Conservation (phyloP, 1,140 invertebrate genomes). For the Triops longicaudatus region DNA sequence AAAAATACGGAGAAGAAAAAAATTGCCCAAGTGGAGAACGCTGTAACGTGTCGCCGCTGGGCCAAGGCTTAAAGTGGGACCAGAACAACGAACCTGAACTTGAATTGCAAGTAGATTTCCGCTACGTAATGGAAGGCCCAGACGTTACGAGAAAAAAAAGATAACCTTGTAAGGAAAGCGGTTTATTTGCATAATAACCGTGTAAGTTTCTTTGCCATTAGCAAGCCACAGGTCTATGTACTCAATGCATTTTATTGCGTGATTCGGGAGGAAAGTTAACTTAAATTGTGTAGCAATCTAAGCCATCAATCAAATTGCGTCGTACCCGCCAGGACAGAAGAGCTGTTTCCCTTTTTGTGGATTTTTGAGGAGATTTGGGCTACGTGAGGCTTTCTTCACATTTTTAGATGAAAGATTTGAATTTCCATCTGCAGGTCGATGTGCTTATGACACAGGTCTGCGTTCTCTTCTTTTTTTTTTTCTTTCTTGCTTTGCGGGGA, state of each 20-base stretch:
- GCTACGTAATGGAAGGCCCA: background rate
- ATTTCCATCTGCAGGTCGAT: background rate
- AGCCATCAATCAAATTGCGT: no score
- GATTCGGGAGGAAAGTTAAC: no score
- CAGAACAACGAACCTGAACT: slow-evolving; percentile 6
- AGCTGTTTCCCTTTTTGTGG: background rate
- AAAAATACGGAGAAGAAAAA: background rate
- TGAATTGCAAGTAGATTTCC: background rate
- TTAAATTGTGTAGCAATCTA: no score
- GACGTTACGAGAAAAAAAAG: background rate
- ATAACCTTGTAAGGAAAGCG: no score
- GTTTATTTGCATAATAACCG: no score
- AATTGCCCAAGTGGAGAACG: background rate
- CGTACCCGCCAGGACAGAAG: no score
- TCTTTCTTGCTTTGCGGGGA: background rate
- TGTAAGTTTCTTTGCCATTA: no score
- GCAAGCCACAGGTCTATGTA: no score
- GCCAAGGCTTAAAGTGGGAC: background rate
- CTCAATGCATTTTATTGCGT: no score
- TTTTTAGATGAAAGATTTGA: no score
- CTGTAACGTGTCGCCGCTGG: background rate
- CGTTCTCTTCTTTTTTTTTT: background rate
- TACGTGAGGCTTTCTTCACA: no score
- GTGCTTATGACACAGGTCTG: background rate
- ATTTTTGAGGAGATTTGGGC: background rate